These are phyloP conservation scores for Bombyx mandarina DNA, from an alignment of 1,140 invertebrate species.

Conservation along the genomic window DNA sequence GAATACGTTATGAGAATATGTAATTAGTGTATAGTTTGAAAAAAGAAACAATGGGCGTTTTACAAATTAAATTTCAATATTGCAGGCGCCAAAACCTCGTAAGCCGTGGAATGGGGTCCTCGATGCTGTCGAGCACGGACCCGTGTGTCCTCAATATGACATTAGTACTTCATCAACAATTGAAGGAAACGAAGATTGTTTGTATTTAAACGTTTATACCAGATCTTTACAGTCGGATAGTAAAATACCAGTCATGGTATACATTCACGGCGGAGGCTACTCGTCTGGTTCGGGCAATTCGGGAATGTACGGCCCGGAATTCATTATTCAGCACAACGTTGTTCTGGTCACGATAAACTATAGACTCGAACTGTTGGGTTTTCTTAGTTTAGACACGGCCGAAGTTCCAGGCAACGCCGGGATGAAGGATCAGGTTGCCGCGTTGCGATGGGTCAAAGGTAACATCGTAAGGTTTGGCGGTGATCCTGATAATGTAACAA, in stretches of 20 bases:
- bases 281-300: constrained; percentile 70
- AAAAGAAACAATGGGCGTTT: not conserved
- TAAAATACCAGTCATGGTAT: constrained; percentile 76
- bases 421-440: constrained; percentile 76
- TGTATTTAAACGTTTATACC: constrained; percentile 76
- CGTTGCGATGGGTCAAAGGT: constrained; percentile 52
- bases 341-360: constrained; percentile 80
- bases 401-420: constrained; percentile 78
- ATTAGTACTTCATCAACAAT: constrained; percentile 21
- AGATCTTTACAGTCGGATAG: constrained; percentile 44
- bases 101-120: constrained; percentile 65
- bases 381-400: constrained; percentile 71
- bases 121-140: constrained; percentile 66
- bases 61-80: constrained; percentile 4
- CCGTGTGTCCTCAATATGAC: constrained; percentile 55
- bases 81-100: constrained; percentile 60
- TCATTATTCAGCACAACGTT: constrained; percentile 75
- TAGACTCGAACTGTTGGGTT: constrained; percentile 76
- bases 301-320: constrained; percentile 73
- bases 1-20: too few relatives aligned
- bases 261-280: constrained; percentile 76
- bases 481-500: constrained; percentile 77
- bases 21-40: too few relatives aligned
- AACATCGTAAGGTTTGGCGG: constrained; percentile 78
- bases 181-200: constrained; percentile 71